phyloP scores from a whole-genome alignment of 2,797 vertebrate genomes.

The Acrossocheilus fasciatus region DNA sequence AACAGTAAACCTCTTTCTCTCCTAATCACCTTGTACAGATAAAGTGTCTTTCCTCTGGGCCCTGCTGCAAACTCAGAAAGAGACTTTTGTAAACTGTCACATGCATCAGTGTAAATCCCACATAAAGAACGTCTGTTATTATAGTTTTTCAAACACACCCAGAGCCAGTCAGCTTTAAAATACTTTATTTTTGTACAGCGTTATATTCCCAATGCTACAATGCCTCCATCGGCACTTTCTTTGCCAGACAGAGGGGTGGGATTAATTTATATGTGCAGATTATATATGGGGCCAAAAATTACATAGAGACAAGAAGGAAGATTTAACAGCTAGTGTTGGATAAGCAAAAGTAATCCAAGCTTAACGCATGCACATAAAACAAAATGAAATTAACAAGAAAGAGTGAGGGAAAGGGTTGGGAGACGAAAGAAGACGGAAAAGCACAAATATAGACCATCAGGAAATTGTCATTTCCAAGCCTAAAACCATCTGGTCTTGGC shows the following conservation, averaged over 20 bases:
- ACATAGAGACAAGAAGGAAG: conserved; percentile 47
- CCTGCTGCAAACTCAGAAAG: conserved; percentile 63
- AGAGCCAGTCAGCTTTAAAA: conserved; percentile 62
- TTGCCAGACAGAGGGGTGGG: conserved; percentile 63
- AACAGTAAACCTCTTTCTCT: conserved; percentile 44
- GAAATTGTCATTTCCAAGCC: conserved; percentile 69
- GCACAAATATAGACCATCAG: conserved; percentile 70
- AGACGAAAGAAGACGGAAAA: conserved; percentile 59
- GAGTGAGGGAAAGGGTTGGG: conserved; percentile 34
- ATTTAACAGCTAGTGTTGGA: conserved; percentile 66
- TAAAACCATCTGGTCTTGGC: conserved; percentile 74
- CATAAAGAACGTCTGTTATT: conserved; percentile 36
- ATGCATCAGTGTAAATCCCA: conserved; percentile 53
- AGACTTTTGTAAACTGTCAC: conserved; percentile 60
- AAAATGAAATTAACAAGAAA: conserved; percentile 72
- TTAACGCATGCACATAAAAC: conserved; percentile 70
- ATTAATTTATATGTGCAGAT: conserved; percentile 69
- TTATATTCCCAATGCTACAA: conserved; percentile 68
- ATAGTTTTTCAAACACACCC: conserved; percentile 29
- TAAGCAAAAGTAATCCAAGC: conserved; percentile 72
- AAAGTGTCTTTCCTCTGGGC: conserved; percentile 66
- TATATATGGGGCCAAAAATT: conserved; percentile 51
- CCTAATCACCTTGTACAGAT: conserved; percentile 70
- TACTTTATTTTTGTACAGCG: conserved; percentile 65
- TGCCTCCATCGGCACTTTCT: conserved; percentile 63